A percentile compares a stretch with the other conserved stretches of the same genome.
phyloP scores from a whole-genome alignment of 2,888 invertebrate genomes.

The Proisotoma minuta region DNA sequence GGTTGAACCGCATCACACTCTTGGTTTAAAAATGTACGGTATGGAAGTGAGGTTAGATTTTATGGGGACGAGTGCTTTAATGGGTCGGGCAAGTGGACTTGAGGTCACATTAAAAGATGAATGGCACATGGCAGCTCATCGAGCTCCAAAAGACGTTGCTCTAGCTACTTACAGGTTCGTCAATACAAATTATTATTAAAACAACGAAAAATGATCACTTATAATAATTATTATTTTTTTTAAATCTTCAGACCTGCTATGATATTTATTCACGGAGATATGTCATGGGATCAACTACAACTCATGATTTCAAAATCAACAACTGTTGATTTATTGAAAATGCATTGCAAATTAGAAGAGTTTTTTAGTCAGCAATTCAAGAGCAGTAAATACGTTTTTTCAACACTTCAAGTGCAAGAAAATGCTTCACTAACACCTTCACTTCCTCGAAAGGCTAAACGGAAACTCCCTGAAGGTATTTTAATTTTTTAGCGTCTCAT shows the following conservation, averaged over 20 bases:
- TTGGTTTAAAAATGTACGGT: constrained; percentile 74
- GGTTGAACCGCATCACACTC: constrained; percentile 80
- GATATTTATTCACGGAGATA: constrained; percentile 85
- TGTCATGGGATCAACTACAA: constrained; percentile 94
- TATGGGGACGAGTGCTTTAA: constrained; percentile 94
- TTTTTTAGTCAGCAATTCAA: constrained; percentile 98
- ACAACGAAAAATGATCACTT: background rate
- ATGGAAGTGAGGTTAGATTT: constrained; percentile 90
- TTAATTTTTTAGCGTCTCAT: too few relatives aligned
- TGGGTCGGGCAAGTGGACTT: constrained; percentile 80
- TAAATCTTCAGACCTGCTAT: constrained; percentile 65
- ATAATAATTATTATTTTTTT: background rate
- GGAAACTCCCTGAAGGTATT: constrained; percentile 46
- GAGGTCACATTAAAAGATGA: constrained; percentile 78
- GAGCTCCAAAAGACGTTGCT: constrained; percentile 53
- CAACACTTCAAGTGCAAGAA: constrained; percentile 41
- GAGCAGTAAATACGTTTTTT: constrained; percentile 73
- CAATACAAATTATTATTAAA: too few relatives aligned
- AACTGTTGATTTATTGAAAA: constrained; percentile 91
- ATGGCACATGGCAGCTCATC: constrained; percentile 66
- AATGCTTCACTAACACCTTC: constrained; percentile 37
- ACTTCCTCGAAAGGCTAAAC: constrained; percentile 41
- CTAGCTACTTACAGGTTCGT: constrained; percentile 64
- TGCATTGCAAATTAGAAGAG: constrained; percentile 92
- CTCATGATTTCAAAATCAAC: constrained; percentile 95